Conservation (phyloP, 2,113 vertebrate species). For the Rynchops niger region DNA sequence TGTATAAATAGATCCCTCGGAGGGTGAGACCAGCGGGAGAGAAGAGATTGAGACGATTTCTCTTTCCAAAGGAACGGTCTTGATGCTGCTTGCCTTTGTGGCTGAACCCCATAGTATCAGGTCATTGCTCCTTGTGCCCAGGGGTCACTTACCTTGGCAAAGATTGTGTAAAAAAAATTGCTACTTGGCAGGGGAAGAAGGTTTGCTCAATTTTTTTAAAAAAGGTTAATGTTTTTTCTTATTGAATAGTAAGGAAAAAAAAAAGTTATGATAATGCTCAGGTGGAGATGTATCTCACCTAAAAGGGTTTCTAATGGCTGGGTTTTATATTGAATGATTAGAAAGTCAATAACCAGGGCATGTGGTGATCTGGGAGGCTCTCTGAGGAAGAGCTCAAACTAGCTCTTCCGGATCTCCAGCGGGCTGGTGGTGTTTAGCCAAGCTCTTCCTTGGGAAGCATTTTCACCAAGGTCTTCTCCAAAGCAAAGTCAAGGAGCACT, state of each 20-base stretch:
- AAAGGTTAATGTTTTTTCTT: not conserved
- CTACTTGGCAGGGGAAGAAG: not conserved
- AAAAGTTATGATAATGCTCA: not conserved
- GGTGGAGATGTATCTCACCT: not conserved
- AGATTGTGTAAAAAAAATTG: not conserved
- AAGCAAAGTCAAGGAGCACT: not conserved
- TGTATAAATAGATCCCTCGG: slow-evolving; percentile 38
- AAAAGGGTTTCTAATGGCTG: slow-evolving; percentile 13
- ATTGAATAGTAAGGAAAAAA: slow-evolving; percentile 6
- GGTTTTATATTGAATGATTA: slow-evolving; percentile 2
- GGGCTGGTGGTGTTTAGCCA: not conserved
- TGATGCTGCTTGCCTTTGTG: not conserved
- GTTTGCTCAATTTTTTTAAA: not conserved
- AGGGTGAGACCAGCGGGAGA: slow-evolving; percentile 7
- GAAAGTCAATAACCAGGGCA: not conserved
- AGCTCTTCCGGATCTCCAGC: not conserved
- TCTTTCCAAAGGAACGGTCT: not conserved
- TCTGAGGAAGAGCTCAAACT: not conserved
- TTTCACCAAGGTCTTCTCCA: not conserved
- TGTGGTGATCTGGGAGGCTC: not conserved
- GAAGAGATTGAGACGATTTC: not conserved
- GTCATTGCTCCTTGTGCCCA: slow-evolving; percentile 10
- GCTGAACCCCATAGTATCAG: not conserved
- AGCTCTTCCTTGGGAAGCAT: not conserved
- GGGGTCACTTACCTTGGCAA: not conserved